Base-by-base conservation (phyloP, 2,797 vertebrate genomes). In the Chelon auratus region DNA sequence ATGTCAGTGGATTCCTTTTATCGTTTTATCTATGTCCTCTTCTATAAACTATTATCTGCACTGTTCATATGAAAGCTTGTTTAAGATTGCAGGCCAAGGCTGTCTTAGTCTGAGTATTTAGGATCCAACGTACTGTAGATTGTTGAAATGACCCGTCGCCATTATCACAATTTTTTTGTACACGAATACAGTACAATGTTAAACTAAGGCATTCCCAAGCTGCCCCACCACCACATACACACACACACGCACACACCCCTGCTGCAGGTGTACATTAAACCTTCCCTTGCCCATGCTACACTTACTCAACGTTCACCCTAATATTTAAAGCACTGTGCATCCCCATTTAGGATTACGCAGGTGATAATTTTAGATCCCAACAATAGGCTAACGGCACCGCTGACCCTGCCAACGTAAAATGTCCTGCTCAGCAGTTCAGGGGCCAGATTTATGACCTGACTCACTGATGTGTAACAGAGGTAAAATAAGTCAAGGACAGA, bases 271-370 rank as follows among this genome's bases (percentile, higher is more conserved):
- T 65, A 52, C 52, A 77, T 83, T 79, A 82, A 59, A 68, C 75
- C 72, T 83, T 81, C 40, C 69, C 72, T 72, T 67, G 13, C 15
- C 50, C 52, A 52, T 66, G 53, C 75, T 68, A 18, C 81, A 80
- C 78, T 89, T 73, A 83, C 30, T 53, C 53, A 26, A 47, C 58
- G 62, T 67, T 72, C 71, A 48, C 77, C 67, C 67, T 80, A 76
- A 74, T 77, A 75, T 81, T 84, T 75, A 81, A 77, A 77, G 65
- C 75, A 54, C 51, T 12, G 72, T 79, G 68, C 64, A 65, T 75
- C 80, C 80, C 79, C 75, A 59, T 80, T 90, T 81, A 78, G 75
- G 79, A 84, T 80, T 77, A 75, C 75, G 70, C 68, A 92, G 68
- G 63, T 60, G 59, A 75, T 86, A 1, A 87, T 91, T 88, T 87